These are phyloP conservation scores for Agrochola circellaris DNA, from an alignment of 2,888 invertebrate genomes.

Conservation along the genomic window DNA sequence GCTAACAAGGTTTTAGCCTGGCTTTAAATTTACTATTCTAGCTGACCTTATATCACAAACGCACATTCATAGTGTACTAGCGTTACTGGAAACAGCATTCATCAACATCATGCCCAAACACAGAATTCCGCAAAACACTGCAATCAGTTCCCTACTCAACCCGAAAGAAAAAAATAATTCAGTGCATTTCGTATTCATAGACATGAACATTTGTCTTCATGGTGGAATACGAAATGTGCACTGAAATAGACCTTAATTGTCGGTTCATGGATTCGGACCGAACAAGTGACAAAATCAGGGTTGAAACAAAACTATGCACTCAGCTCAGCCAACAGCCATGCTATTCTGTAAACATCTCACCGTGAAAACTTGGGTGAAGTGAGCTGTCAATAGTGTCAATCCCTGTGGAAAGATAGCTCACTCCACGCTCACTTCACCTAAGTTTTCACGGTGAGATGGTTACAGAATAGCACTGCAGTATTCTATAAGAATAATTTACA, in stretches of 20 bases:
- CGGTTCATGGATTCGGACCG: background rate
- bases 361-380: too few species aligned
- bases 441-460: too few species aligned
- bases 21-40: background rate
- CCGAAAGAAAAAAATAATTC: background rate
- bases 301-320: background rate
- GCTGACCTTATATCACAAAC: background rate
- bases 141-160: slow-evolving; percentile 8
- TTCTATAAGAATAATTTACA: background rate
- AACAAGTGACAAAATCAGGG: slow-evolving; percentile 26
- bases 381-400: too few species aligned
- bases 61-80: too few species aligned
- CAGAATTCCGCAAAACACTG: background rate
- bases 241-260: slow-evolving; percentile 13
- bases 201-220: slow-evolving; percentile 1
- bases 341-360: too few species aligned
- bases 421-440: too few species aligned
- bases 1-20: background rate
- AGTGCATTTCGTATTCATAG: slow-evolving; percentile 28
- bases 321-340: too few species aligned
- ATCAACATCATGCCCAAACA: background rate
- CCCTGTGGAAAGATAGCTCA: too few species aligned
- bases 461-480: too few species aligned
- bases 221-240: slow-evolving; percentile 34
- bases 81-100: background rate